Evolutionary conservation across 2,113 vertebrate genomes (phyloP), one percentile per base, ranked within the genome.

Genomic region (Catharus fuscescens): DNA sequence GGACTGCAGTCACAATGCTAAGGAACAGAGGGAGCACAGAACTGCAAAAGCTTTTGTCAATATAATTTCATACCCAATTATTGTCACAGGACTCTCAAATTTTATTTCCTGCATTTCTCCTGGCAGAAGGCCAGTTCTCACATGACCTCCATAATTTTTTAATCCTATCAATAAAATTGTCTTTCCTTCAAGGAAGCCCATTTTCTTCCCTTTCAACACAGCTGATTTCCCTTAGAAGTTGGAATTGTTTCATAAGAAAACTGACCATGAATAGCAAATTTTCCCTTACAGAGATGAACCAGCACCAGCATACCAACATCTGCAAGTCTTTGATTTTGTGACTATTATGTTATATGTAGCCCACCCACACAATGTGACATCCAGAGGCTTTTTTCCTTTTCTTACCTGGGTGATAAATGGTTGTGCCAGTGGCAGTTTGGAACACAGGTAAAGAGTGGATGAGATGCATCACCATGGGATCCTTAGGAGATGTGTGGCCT

Each of bases 71-170:
- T 76, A 54, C 50, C 28, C 54, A 83, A 66, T 96, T 93, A 93
- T 52, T 80, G 60, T 88, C 92, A 96, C 0, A 11, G 67, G 87
- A 74, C 40, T 56, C 76, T 86, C 57, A 90, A 86, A 91, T 96
- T 92, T 93, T 88, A 92, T 92, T 97, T 93, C 45, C 79, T 86
- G 52, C 54, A 86, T 70, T 93, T 79, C 32, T 86, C 57, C 82
- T 78, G 69, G 93, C 79, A 95, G 91, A 92, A 94, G 90, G 88
- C 93, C 82, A 93, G 34, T 64, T 70, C 67, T 93, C 48, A 67
- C 31, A 64, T 88, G 80, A 94, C 85, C 90, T 86, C 87, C 16
- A 10, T 74, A 78, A 80, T 77, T 82, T 94, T 92, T 88, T 32
- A 88, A 95, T 88, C 44, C 12, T 67, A 44, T 88, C 85, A 88